phyloP scores from a whole-genome alignment of 2,888 invertebrate genomes.

The Omphaloscelis lunosa region DNA sequence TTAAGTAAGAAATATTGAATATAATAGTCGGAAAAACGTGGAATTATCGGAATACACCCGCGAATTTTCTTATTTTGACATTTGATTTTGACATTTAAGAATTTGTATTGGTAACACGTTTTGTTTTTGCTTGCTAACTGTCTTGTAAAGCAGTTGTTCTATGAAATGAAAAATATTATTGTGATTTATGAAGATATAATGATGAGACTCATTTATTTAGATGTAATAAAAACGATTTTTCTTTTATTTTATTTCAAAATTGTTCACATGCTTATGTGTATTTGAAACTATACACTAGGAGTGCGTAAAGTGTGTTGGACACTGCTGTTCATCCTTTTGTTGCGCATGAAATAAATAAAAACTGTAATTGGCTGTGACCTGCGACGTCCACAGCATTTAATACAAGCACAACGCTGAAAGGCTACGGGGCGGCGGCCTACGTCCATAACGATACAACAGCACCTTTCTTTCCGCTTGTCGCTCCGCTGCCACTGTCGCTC shows the following conservation, averaged over 20 bases:
- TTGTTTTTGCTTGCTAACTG: conserved; percentile 6
- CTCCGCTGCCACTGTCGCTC: neutral
- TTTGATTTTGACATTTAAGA: conserved; percentile 24
- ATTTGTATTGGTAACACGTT: conserved; percentile 11
- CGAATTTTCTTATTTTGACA: conserved; percentile 63
- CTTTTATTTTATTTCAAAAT: neutral
- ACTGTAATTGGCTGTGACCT: neutral
- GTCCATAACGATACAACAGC: neutral
- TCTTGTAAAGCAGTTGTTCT: neutral
- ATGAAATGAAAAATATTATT: neutral
- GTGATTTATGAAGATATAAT: neutral
- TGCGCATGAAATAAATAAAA: neutral
- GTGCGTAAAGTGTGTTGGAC: neutral
- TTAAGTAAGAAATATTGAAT: neutral
- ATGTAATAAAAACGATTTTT: neutral
- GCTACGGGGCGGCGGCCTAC: neutral
- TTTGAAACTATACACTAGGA: neutral
- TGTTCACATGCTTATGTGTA: neutral
- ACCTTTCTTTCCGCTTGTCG: neutral
- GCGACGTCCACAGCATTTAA: neutral
- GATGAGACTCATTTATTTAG: neutral
- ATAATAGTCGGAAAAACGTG: conserved; percentile 12
- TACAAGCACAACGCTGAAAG: neutral
- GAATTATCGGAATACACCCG: conserved; percentile 55
- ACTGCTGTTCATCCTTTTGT: neutral